Percentiles rank a stretch among this genome's conserved stretches.
These are phyloP conservation scores for Darevskia mixta DNA, from an alignment of 2,797 vertebrate genomes.

Conservation along the genomic window DNA sequence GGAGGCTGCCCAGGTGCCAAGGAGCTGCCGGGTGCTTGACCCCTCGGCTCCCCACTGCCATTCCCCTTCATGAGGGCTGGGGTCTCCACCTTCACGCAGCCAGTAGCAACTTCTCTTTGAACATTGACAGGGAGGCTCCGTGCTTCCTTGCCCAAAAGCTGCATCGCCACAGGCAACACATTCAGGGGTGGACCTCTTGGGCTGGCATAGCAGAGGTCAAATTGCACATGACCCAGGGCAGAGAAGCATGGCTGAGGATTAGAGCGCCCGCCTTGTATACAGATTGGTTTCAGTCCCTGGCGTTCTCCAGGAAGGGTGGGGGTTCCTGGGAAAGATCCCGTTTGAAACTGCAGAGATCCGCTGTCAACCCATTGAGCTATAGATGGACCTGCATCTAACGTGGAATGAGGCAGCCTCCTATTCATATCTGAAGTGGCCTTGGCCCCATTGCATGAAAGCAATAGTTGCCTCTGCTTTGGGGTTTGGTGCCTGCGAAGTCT, in stretches of 20 bases:
- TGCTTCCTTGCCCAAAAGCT: background rate
- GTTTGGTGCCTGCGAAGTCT: background rate
- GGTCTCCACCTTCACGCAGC: background rate
- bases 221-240: background rate
- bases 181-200: background rate
- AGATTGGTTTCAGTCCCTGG: background rate
- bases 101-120: background rate
- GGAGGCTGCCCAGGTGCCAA: too few species aligned
- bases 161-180: background rate
- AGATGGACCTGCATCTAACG: background rate
- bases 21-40: background rate
- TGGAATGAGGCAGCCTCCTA: background rate
- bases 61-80: background rate
- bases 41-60: constrained; percentile 3
- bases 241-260: background rate
- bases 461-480: background rate
- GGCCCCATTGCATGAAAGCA: background rate
- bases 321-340: background rate
- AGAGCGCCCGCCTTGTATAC: background rate
- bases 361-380: background rate
- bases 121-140: background rate
- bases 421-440: background rate
- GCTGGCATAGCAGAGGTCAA: background rate
- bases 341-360: background rate
- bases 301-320: background rate